A percentile compares a stretch with the other conserved stretches of the same genome.
phyloP scores from a whole-genome alignment of 2,888 invertebrate species.

The Idaea aversata region DNA sequence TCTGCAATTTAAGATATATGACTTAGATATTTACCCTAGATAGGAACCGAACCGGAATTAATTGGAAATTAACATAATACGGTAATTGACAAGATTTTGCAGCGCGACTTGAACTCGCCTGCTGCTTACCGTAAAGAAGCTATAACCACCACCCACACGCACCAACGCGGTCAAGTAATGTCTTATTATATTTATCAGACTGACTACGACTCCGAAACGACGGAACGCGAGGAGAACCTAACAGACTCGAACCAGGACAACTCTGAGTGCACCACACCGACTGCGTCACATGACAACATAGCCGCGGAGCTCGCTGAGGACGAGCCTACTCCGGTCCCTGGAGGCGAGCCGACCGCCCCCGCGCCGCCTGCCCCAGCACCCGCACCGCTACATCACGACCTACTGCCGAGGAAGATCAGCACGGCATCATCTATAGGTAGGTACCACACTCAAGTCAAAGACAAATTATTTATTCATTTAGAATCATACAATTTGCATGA shows the following conservation, averaged over 20 bases:
- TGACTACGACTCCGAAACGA: conserved; percentile 76
- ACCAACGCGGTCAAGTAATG: background rate
- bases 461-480: too few relatives aligned
- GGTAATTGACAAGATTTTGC: too few relatives aligned
- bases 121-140: too few relatives aligned
- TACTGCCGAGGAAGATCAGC: conserved; percentile 62
- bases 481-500: too few relatives aligned
- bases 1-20: too few relatives aligned
- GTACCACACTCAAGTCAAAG: too few relatives aligned
- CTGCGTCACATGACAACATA: conserved; percentile 73
- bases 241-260: conserved; percentile 78
- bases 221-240: conserved; percentile 75
- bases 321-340: conserved; percentile 35
- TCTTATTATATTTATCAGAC: conserved; percentile 42
- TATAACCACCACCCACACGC: too few relatives aligned
- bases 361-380: conserved; percentile 13
- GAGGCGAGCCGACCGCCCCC: conserved; percentile 14
- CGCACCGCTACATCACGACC: conserved; percentile 35
- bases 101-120: too few relatives aligned
- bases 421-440: conserved; percentile 71
- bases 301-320: conserved; percentile 64
- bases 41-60: too few relatives aligned
- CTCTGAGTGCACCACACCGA: conserved; percentile 78
- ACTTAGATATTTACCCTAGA: too few relatives aligned
- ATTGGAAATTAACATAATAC: too few relatives aligned